A percentile compares a stretch with the other conserved stretches of the same genome.
These are phyloP conservation scores for Andrena chrysosceles DNA, from an alignment of 2,888 invertebrate genomes.

Conservation along the genomic window DNA sequence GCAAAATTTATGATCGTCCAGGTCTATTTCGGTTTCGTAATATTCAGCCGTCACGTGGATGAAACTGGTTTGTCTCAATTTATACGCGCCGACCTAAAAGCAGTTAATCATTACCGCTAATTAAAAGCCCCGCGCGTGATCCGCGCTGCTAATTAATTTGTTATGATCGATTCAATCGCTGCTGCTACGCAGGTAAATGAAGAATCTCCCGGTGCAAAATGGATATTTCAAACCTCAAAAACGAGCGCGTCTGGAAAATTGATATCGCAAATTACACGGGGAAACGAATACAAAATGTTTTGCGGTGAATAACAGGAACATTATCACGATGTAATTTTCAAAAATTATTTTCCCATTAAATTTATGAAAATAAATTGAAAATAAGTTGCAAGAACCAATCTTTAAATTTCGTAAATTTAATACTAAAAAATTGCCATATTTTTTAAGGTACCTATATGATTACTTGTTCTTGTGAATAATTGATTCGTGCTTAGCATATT, in stretches of 20 bases:
- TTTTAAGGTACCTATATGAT: no score
- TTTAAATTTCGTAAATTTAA: no score
- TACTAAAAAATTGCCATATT: no score
- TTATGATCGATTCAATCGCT: conserved; percentile 20
- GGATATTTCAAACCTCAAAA: not conserved
- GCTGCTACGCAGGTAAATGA: not conserved
- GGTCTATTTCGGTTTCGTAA: not conserved
- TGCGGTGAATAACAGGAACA: no score
- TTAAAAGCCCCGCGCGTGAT: conserved; percentile 28
- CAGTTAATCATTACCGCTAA: conserved; percentile 49
- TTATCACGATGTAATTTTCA: no score
- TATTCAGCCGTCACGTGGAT: conserved; percentile 1
- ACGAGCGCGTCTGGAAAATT: not conserved
- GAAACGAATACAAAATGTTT: no score
- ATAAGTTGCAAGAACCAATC: no score
- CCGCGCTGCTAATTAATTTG: conserved; percentile 43
- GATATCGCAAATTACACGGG: not conserved
- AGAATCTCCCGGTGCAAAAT: not conserved
- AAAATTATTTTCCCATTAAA: no score
- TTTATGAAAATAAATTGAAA: no score
- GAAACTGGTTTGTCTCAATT: conserved; percentile 20
- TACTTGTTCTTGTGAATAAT: not conserved
- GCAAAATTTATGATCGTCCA: not conserved
- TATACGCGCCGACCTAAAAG: not conserved
- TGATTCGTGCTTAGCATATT: not conserved